phyloP scores from a whole-genome alignment of 2,888 invertebrate genomes.

The Sarcophaga carnaria region DNA sequence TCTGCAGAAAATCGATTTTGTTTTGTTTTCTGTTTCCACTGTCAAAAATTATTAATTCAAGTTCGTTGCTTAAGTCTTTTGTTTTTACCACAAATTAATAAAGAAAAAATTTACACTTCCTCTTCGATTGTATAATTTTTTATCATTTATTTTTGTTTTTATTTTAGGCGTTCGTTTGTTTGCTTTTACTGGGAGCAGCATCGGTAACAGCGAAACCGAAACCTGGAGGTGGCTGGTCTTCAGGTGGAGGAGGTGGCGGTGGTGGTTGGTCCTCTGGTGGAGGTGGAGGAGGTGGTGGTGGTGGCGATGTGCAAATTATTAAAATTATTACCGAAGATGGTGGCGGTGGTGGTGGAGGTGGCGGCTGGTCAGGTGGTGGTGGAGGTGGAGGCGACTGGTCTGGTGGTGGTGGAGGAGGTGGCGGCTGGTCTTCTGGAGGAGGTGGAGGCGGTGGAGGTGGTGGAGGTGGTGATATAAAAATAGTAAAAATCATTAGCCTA shows the following conservation, averaged over 20 bases:
- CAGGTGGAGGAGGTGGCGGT: conserved; percentile 72
- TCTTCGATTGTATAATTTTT: background rate
- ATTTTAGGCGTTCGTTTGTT: conserved; percentile 78
- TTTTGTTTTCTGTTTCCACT: background rate
- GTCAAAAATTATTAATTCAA: background rate
- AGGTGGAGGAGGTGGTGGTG: conserved; percentile 70
- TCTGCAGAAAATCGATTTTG: no score
- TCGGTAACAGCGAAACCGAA: conserved; percentile 78
- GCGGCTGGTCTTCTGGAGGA: conserved; percentile 67
- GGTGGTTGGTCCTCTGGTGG: conserved; percentile 69
- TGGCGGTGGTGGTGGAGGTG: conserved; percentile 71
- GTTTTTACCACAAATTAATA: background rate
- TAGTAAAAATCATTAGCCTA: conserved; percentile 72
- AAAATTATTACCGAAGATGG: conserved; percentile 71
- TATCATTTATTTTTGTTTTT: conserved; percentile 7
- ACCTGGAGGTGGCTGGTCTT: conserved; percentile 74
- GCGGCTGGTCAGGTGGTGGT: conserved; percentile 67
- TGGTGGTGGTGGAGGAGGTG: conserved; percentile 71
- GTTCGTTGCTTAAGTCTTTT: conserved; percentile 10
- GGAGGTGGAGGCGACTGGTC: conserved; percentile 67
- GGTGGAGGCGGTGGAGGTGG: conserved; percentile 63
- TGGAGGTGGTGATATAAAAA: conserved; percentile 68
- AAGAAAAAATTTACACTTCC: background rate
- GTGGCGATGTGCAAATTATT: conserved; percentile 72
- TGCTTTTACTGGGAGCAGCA: conserved; percentile 78